Evolutionary conservation across 2,888 invertebrate genomes (phyloP).

Genomic region (Microdon myrmicae): DNA sequence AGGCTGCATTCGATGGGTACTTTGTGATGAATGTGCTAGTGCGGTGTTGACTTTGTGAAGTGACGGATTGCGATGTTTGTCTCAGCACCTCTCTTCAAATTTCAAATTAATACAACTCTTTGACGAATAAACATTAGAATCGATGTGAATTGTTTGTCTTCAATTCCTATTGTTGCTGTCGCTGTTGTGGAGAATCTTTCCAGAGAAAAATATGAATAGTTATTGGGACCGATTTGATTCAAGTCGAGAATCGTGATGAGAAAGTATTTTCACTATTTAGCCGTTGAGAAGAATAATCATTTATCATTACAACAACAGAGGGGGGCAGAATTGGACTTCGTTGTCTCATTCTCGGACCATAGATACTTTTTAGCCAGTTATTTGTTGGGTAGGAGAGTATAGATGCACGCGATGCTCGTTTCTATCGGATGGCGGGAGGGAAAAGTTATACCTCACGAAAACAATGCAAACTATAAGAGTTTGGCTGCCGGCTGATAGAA

Average conservation of each 20-base stretch:
- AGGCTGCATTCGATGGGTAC: no score
- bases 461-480: no score
- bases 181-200: no score
- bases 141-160: neutral
- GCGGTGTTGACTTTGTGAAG: constrained; percentile 29
- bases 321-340: constrained; percentile 9
- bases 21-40: no score
- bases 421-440: no score
- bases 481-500: no score
- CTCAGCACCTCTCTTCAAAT: no score
- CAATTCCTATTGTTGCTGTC: no score
- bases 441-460: no score
- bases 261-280: constrained; percentile 39
- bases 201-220: constrained; percentile 20
- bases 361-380: constrained; percentile 5
- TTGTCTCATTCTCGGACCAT: constrained; percentile 5
- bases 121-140: constrained; percentile 20
- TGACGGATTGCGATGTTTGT: constrained; percentile 21
- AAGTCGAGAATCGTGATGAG: constrained; percentile 40
- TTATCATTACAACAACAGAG: constrained; percentile 24
- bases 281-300: constrained; percentile 15
- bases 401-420: neutral
- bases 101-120: neutral
- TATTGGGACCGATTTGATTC: constrained; percentile 16
- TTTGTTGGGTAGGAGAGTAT: constrained; percentile 18